Conservation (phyloP, 2,797 vertebrate species). For the Notoglanidium macrostoma region DNA sequence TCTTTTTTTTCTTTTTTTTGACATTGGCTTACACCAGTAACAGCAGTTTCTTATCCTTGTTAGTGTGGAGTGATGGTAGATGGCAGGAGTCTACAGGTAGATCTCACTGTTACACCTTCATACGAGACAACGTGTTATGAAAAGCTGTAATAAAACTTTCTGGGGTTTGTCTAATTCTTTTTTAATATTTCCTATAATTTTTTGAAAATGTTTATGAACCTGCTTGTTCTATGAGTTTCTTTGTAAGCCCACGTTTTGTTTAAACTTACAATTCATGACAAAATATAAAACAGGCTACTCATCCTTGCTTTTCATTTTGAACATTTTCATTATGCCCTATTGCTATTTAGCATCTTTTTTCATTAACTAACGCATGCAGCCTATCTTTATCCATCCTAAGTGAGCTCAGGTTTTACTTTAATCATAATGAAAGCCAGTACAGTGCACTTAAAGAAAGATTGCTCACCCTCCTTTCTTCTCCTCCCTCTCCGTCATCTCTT, state of each 20-base stretch:
- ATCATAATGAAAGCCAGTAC: conserved; percentile 26
- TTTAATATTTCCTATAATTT: not conserved
- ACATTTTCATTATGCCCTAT: not conserved
- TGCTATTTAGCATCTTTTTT: not conserved
- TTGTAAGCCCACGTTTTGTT: not conserved
- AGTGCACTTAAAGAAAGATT: conserved; percentile 32
- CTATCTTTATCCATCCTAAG: conserved; percentile 22
- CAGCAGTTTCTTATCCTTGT: not conserved
- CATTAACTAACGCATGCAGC: not conserved
- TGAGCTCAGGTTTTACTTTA: conserved; percentile 29
- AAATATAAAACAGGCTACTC: not conserved
- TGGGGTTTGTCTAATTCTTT: not conserved
- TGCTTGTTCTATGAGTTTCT: not conserved
- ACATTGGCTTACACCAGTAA: not conserved
- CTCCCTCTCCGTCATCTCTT: conserved; percentile 25
- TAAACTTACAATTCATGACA: not conserved
- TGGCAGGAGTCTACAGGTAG: not conserved
- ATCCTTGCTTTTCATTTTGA: not conserved
- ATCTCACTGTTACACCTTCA: not conserved
- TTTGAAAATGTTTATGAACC: not conserved
- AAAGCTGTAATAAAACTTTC: not conserved
- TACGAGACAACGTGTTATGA: not conserved
- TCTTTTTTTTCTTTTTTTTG: not conserved
- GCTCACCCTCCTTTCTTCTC: conserved; percentile 5
- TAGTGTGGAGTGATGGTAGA: not conserved